Evolutionary conservation across 1,140 invertebrate genomes (phyloP).

Genomic region (Lepidotrigona ventralis): DNA sequence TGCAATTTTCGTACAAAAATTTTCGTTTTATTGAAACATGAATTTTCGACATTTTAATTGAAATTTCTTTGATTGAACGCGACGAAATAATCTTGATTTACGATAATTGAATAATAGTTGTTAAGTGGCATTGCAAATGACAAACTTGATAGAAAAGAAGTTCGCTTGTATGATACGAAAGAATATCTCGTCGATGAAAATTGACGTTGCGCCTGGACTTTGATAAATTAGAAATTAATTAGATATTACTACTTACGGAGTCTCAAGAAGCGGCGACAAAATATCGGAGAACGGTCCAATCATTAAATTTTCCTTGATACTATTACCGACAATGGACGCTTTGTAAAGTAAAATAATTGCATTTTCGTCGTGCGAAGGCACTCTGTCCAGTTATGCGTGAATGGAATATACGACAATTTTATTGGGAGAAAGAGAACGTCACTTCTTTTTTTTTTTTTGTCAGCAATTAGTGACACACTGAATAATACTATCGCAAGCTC

Average conservation of each 20-base stretch:
- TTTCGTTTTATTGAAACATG: too few relatives aligned
- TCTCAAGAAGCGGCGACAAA: not conserved
- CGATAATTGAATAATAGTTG: too few relatives aligned
- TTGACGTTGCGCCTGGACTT: not conserved
- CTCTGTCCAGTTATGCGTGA: not conserved
- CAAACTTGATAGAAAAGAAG: too few relatives aligned
- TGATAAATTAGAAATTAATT: not conserved
- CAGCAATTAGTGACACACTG: not conserved
- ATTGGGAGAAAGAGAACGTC: not conserved
- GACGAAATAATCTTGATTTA: too few relatives aligned
- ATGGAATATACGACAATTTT: not conserved
- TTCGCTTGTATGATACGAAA: not conserved
- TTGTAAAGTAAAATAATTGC: constrained; percentile 23
- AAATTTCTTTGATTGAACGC: too few relatives aligned
- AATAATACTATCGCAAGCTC: not conserved
- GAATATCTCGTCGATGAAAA: not conserved
- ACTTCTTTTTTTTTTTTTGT: too few relatives aligned
- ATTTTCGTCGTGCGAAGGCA: not conserved
- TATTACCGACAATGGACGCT: constrained; percentile 2
- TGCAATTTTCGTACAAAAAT: too few relatives aligned
- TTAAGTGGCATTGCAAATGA: too few relatives aligned
- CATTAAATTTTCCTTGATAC: not conserved
- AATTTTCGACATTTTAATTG: too few relatives aligned
- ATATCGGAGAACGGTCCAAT: not conserved
- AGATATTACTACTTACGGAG: not conserved